Conservation (phyloP, 2,888 invertebrate species). For the Chloromyia formosa region DNA sequence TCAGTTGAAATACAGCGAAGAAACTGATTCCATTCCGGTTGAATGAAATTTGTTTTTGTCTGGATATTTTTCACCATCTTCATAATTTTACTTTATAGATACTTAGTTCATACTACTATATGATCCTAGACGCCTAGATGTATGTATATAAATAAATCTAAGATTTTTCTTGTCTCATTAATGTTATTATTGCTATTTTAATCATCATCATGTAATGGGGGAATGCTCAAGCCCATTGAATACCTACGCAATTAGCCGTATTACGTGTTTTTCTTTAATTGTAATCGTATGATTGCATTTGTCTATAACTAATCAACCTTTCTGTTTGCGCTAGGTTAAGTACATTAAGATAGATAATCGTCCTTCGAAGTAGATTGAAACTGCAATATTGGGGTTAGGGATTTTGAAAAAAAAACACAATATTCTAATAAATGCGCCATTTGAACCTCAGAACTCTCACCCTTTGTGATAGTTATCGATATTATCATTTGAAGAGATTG, state of each 20-base stretch:
- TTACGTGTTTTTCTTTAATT: not conserved
- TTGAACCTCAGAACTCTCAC: too few species aligned
- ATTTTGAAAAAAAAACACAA: too few species aligned
- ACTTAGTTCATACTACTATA: conserved; percentile 7
- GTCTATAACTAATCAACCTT: conserved; percentile 16
- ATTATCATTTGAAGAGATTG: too few species aligned
- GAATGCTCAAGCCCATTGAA: conserved; percentile 4
- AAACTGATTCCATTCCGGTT: not conserved
- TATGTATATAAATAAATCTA: conserved; percentile 29
- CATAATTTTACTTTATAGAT: conserved; percentile 6
- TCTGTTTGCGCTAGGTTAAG: not conserved
- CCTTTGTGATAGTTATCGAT: too few species aligned
- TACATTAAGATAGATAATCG: not conserved
- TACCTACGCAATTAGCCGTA: conserved; percentile 30
- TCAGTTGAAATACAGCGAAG: not conserved
- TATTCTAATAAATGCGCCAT: too few species aligned
- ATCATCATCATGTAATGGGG: conserved; percentile 16
- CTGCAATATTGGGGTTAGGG: not conserved
- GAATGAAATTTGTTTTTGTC: conserved; percentile 32
- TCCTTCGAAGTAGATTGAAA: not conserved
- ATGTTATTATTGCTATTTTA: conserved; percentile 38
- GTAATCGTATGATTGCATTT: conserved; percentile 26
- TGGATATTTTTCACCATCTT: not conserved
- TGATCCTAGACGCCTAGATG: not conserved
- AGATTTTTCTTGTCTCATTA: conserved; percentile 18